Conservation (phyloP, 37 sponge, comb jelly and placozoan species). For the Cliona cf. orientalis region DNA sequence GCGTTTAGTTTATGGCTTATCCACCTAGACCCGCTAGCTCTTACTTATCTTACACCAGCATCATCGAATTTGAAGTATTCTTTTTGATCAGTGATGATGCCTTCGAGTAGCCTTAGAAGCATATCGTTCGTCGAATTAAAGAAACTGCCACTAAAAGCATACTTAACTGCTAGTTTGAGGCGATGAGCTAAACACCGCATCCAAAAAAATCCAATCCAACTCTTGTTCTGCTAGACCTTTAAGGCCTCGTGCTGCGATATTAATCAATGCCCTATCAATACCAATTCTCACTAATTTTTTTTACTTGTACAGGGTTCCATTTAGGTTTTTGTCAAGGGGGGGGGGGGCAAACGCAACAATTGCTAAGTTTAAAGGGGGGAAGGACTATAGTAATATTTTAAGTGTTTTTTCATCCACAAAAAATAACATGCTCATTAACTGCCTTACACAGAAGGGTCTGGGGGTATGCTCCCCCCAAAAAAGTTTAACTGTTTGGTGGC, state of each 20-base stretch:
- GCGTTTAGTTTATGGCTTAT: conserved; percentile 41
- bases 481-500: too few species aligned
- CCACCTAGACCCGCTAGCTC: conserved; percentile 34
- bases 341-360: too few species aligned
- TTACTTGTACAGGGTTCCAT: not conserved
- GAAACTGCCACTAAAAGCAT: conserved; percentile 52
- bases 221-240: too few species aligned
- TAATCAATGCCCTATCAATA: conserved; percentile 24
- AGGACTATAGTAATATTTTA: too few species aligned
- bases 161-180: conserved; percentile 49
- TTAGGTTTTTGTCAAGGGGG: too few species aligned
- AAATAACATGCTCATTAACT: too few species aligned
- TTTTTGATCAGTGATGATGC: conserved; percentile 33
- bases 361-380: too few species aligned
- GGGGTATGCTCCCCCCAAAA: too few species aligned
- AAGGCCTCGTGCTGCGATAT: too few species aligned
- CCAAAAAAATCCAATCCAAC: too few species aligned
- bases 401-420: too few species aligned
- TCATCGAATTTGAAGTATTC: conserved; percentile 24
- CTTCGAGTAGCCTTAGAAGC: conserved; percentile 25
- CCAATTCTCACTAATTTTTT: conserved; percentile 58
- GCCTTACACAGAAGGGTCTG: too few species aligned
- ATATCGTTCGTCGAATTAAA: conserved; percentile 44
- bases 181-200: conserved; percentile 71
- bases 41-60: not conserved